phyloP scores from a whole-genome alignment of 2,888 invertebrate species.

The Dasypogon diadema region DNA sequence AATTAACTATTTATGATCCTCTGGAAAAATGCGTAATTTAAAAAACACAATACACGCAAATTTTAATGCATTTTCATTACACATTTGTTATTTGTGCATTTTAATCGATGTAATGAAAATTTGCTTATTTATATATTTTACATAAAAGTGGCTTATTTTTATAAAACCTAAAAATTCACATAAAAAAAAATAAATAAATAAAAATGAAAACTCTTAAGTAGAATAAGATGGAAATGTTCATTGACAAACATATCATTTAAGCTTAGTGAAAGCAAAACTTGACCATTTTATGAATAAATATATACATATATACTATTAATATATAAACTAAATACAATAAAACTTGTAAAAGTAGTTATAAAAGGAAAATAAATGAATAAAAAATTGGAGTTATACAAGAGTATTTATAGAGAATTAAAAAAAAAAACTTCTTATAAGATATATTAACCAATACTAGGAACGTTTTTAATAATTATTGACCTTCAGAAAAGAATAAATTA shows the following conservation, averaged over 20 bases:
- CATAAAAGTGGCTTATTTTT: slow-evolving; percentile 29
- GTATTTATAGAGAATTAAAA: slow-evolving; percentile 49
- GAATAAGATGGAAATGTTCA: slow-evolving; percentile 55
- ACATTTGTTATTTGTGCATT: no score
- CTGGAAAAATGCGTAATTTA: no score
- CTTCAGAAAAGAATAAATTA: slow-evolving; percentile 42
- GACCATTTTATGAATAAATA: slow-evolving; percentile 57
- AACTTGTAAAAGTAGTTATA: slow-evolving; percentile 53
- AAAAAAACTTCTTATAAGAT: slow-evolving; percentile 40
- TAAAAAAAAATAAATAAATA: slow-evolving; percentile 27
- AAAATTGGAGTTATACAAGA: slow-evolving; percentile 51
- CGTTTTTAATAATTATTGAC: slow-evolving; percentile 42
- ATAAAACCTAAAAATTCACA: slow-evolving; percentile 14
- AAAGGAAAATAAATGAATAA: slow-evolving; percentile 46
- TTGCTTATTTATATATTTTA: neutral
- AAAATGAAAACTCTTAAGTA: slow-evolving; percentile 22
- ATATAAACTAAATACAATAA: slow-evolving; percentile 50
- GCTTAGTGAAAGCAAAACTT: slow-evolving; percentile 57
- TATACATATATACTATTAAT: slow-evolving; percentile 51
- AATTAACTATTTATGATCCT: no score
- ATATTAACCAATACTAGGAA: slow-evolving; percentile 40
- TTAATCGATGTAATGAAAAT: no score
- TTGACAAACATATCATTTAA: slow-evolving; percentile 59
- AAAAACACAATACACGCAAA: no score
- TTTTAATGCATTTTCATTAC: no score